These are phyloP conservation scores for Ganaspis brasiliensis DNA, from an alignment of 2,888 invertebrate species.

Conservation along the genomic window DNA sequence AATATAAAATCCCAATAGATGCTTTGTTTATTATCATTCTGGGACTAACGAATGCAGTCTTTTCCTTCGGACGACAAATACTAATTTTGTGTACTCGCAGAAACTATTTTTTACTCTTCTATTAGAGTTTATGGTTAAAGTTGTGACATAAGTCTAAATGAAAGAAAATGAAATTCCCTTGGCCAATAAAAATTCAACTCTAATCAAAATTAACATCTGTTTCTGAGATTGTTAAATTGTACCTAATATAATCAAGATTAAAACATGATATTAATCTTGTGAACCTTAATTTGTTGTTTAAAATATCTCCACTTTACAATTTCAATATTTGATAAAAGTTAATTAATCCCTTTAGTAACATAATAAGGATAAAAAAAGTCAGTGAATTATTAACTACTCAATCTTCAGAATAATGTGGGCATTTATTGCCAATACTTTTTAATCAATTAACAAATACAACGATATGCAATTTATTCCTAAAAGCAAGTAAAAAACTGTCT, in stretches of 20 bases:
- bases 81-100: conserved; percentile 2
- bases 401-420: too few species aligned
- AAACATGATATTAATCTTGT: too few species aligned
- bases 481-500: conserved; percentile 43
- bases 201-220: too few species aligned
- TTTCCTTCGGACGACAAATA: conserved; percentile 7
- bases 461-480: neutral
- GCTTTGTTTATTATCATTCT: conserved; percentile 22
- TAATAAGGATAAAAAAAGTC: too few species aligned
- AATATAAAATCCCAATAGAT: conserved; percentile 17
- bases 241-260: too few species aligned
- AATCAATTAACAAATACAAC: neutral
- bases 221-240: too few species aligned
- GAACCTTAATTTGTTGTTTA: too few species aligned
- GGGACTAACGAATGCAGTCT: neutral
- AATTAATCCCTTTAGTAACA: too few species aligned
- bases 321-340: too few species aligned
- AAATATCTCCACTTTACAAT: too few species aligned
- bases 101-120: conserved; percentile 18
- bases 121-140: neutral
- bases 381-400: too few species aligned
- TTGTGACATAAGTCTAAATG: neutral
- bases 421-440: neutral
- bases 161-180: neutral
- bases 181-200: too few species aligned